These are phyloP conservation scores for Linurgus olivaceus DNA, from an alignment of 2,797 vertebrate species.

Conservation along the genomic window DNA sequence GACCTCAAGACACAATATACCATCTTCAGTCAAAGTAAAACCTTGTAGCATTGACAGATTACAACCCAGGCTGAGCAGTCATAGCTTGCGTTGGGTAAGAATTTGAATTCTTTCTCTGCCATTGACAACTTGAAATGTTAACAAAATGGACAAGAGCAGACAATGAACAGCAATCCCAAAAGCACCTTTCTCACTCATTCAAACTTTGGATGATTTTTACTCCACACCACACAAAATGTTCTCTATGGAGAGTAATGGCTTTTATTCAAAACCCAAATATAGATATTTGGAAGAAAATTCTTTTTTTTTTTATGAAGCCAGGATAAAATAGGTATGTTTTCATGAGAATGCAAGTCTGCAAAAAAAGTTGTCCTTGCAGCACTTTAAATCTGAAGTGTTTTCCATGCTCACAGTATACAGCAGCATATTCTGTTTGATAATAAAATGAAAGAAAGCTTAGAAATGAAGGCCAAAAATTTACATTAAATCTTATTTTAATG, in stretches of 20 bases:
- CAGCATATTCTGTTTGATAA: background rate
- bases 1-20: background rate
- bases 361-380: background rate
- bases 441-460: background rate
- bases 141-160: background rate
- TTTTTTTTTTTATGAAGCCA: background rate
- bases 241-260: background rate
- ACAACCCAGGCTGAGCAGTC: background rate
- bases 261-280: background rate
- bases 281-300: background rate
- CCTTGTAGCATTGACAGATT: background rate
- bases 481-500: background rate
- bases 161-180: background rate
- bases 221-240: background rate
- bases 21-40: background rate
- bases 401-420: background rate
- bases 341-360: background rate
- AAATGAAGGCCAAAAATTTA: background rate
- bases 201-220: background rate
- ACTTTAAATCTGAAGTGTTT: background rate
- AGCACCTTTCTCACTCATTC: fast-evolving
- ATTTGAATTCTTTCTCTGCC: background rate
- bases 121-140: background rate
- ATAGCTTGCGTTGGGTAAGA: fast-evolving
- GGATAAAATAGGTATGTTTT: background rate